A percentile compares a stretch with the other conserved stretches of the same genome.
Conservation (phyloP, 2,113 vertebrate species). For the Micromys minutus region DNA sequence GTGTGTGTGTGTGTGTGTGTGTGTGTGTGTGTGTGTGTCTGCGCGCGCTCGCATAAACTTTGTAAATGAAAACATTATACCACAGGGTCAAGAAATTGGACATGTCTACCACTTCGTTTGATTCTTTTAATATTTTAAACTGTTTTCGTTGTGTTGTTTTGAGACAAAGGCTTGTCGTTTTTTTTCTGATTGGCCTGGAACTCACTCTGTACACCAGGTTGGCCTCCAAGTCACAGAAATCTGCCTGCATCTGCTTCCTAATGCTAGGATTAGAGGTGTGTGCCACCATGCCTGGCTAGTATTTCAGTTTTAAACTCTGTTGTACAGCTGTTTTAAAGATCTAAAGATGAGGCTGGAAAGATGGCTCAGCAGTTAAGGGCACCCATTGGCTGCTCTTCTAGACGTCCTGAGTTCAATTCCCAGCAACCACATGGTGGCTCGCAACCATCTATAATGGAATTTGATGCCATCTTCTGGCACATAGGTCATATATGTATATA, state of each 20-base stretch:
- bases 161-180: neutral
- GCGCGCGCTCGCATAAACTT: neutral
- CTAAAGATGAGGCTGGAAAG: neutral
- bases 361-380: too few relatives aligned
- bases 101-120: neutral
- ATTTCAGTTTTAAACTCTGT: neutral
- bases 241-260: neutral
- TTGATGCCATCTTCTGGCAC: too few relatives aligned
- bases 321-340: neutral
- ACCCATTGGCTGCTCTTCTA: too few relatives aligned
- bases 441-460: too few relatives aligned
- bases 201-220: neutral
- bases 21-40: too few relatives aligned
- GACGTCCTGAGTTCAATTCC: too few relatives aligned
- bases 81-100: neutral
- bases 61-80: neutral
- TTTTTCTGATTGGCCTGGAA: neutral
- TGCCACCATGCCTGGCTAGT: neutral
- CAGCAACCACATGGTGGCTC: too few relatives aligned
- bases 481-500: too few relatives aligned
- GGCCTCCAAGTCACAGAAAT: neutral
- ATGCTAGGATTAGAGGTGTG: neutral
- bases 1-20: neutral
- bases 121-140: neutral
- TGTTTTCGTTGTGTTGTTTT: neutral